Base-by-base conservation (phyloP, 2,113 vertebrate species). In the Zosterops lateralis region DNA sequence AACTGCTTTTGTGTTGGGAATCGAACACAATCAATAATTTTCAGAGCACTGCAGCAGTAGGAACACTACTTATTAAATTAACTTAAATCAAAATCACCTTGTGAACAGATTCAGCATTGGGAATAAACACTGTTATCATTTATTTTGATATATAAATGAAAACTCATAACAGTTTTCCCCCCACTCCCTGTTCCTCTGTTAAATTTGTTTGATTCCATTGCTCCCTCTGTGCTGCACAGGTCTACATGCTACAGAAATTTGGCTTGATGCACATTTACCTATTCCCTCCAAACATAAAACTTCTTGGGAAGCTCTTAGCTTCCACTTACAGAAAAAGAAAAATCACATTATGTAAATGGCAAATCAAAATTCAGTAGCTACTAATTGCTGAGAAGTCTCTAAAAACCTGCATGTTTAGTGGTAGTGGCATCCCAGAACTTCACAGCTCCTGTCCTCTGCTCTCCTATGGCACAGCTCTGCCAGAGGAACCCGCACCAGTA, bases 281-380 rank as follows among this genome's bases (percentile, higher is more conserved):
- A 45, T 64, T 89, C 50, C 26, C 75, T 65, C 40, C 34, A 73
- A 93, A 82, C 54, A 67, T 24, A 34, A 64, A 83, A 64, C 16
- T 70, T 93, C 67, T 93, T 19, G 81, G 91, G 84, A 92, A 91
- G 51, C 66, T 91, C 67, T 91, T 70, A 61, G 38, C 80, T 72
- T 86, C 68, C 92, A 83, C 93, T 92, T 90, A 68, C 3, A 67
- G 62, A 29, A 62, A 42, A 56, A 51, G 31, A 76, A 82, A 87
- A 82, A 74, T 86, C 72, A 73, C 50, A 79, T 95, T 95, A 95
- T 76, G 86, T 81, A 89, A 96, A 95, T 86, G 48, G 19, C 1
- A 94, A 76, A 80, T 93, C 78, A 93, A 96, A 92, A 95, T 75
- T 87, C 91, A 93, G 48, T 57, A 72, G 81, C 70, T 64, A 78